phyloP scores from a whole-genome alignment of 2,113 vertebrate genomes.

The Atlantisia rogersi region DNA sequence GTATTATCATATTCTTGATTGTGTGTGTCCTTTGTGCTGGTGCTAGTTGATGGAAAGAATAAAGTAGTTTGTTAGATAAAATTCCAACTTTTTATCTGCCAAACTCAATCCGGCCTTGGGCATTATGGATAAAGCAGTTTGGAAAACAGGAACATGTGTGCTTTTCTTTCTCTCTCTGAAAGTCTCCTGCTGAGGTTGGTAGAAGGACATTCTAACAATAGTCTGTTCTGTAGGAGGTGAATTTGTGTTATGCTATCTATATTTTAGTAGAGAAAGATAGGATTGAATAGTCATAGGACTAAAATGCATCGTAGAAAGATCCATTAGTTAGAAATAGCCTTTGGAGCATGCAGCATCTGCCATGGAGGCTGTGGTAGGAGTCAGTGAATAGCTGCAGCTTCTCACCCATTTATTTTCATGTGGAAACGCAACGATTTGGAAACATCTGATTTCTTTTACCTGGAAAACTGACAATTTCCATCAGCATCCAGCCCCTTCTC shows the following conservation, averaged over 20 bases:
- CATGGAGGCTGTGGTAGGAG: background rate
- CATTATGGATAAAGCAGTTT: background rate
- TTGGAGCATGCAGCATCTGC: conserved; percentile 34
- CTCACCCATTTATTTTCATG: conserved; percentile 13
- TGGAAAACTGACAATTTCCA: background rate
- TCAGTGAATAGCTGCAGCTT: background rate
- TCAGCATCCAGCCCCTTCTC: background rate
- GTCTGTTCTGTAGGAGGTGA: conserved; percentile 23
- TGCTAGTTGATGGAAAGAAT: background rate
- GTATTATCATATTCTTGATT: background rate
- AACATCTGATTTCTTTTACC: background rate
- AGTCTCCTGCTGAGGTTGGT: conserved; percentile 33
- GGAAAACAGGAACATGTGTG: conserved; percentile 6
- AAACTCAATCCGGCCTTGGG: background rate
- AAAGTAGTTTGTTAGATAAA: background rate
- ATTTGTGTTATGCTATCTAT: conserved; percentile 51
- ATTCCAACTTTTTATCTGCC: background rate
- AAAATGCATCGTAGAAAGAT: conserved; percentile 22
- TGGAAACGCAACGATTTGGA: background rate
- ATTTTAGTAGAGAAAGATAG: conserved; percentile 45
- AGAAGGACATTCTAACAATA: conserved; percentile 58
- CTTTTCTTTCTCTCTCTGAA: background rate
- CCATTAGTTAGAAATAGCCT: conserved; percentile 42
- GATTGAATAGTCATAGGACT: conserved; percentile 20
- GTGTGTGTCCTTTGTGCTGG: background rate